Conservation (phyloP, 2,888 invertebrate species). For the Tetheella fluctuosa region DNA sequence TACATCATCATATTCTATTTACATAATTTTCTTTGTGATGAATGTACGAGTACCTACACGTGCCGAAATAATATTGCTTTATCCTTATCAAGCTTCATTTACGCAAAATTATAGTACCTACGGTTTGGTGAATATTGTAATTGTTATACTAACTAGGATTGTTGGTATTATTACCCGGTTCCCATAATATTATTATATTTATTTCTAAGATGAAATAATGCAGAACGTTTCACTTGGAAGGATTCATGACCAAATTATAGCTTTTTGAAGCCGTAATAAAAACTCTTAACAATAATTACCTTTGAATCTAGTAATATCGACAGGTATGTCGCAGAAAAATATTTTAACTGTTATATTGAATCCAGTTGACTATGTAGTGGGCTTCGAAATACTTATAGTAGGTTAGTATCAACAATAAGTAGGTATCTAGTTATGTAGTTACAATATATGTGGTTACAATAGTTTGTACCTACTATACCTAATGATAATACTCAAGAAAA, state of each 20-base stretch:
- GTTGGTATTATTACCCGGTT: background rate
- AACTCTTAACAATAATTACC: background rate
- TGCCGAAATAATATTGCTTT: background rate
- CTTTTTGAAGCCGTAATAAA: background rate
- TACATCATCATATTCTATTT: too few relatives aligned
- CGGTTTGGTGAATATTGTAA: background rate
- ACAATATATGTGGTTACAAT: too few relatives aligned
- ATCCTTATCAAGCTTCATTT: background rate
- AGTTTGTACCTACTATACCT: too few relatives aligned
- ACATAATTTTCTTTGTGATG: too few relatives aligned
- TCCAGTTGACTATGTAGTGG: too few relatives aligned
- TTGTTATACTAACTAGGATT: background rate
- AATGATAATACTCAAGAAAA: too few relatives aligned
- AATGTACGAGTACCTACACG: background rate
- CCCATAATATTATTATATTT: background rate
- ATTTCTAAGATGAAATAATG: background rate
- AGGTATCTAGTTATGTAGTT: too few relatives aligned
- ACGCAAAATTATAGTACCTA: background rate
- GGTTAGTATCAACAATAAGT: too few relatives aligned
- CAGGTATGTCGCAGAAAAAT: too few relatives aligned
- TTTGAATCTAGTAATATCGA: background rate
- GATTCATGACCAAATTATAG: background rate
- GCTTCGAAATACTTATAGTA: too few relatives aligned
- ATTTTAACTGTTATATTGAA: too few relatives aligned
- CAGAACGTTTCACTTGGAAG: background rate